Percentiles rank a stretch among this genome's conserved stretches.
Evolutionary conservation across 2,888 invertebrate genomes (phyloP).

Genomic region (Phaedon cochleariae): DNA sequence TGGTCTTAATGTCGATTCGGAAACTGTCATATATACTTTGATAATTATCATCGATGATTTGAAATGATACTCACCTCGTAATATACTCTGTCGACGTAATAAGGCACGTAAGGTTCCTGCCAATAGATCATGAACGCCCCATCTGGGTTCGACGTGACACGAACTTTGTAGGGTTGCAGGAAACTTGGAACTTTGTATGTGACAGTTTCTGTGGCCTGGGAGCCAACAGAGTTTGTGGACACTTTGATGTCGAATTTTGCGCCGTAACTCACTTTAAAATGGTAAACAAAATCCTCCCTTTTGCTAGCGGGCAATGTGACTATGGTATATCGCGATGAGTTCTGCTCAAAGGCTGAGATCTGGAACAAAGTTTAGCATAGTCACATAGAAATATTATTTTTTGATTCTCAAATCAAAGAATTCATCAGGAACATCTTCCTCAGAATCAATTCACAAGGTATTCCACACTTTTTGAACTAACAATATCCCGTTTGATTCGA

Average conservation of each 20-base stretch:
- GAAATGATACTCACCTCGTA: slow-evolving; percentile 42
- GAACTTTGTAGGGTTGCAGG: slow-evolving; percentile 52
- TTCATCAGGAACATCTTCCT: too few relatives aligned
- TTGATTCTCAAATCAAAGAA: too few relatives aligned
- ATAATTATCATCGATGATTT: too few relatives aligned
- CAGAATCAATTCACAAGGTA: too few relatives aligned
- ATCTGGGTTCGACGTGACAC: slow-evolving; percentile 47
- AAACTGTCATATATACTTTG: too few relatives aligned
- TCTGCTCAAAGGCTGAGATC: slow-evolving; percentile 48
- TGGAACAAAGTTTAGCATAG: slow-evolving; percentile 36
- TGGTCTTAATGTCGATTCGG: too few relatives aligned
- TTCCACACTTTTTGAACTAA: too few relatives aligned
- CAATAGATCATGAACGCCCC: slow-evolving; percentile 53
- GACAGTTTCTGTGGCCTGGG: slow-evolving; percentile 46
- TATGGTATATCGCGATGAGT: slow-evolving; percentile 42
- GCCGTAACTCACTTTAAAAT: slow-evolving; percentile 47
- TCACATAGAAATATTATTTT: too few relatives aligned
- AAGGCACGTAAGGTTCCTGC: slow-evolving; percentile 51
- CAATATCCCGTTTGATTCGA: too few relatives aligned
- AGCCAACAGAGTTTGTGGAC: slow-evolving; percentile 48
- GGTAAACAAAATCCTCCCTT: slow-evolving; percentile 45
- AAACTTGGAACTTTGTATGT: slow-evolving; percentile 48
- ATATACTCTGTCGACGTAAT: slow-evolving; percentile 46
- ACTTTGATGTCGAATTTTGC: slow-evolving; percentile 49
- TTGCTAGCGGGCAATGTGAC: slow-evolving; percentile 47